Percentiles rank a stretch among this genome's conserved stretches.
These are phyloP conservation scores for Heliothis subflexa DNA, from an alignment of 1,140 invertebrate genomes.

Conservation along the genomic window DNA sequence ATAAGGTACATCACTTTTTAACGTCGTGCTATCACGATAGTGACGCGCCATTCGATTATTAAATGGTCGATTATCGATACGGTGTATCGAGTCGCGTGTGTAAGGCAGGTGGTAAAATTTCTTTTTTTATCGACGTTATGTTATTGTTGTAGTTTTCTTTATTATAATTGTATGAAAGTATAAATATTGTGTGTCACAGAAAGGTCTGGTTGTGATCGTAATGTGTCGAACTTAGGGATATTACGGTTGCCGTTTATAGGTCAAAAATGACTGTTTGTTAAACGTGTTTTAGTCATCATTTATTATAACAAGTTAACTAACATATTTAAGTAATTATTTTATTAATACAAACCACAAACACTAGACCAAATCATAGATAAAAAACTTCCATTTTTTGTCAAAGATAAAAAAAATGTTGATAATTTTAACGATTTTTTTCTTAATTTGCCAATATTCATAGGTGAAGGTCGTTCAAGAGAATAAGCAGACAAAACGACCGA, in stretches of 20 bases:
- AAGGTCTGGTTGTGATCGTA: conserved; percentile 28
- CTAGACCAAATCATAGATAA: too few species aligned
- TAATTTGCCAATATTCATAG: background rate
- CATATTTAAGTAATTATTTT: background rate
- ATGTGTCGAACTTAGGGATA: conserved; percentile 9
- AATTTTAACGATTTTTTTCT: background rate
- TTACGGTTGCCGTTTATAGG: background rate
- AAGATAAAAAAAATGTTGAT: background rate
- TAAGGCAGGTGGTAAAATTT: conserved; percentile 54
- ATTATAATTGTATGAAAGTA: conserved; percentile 40
- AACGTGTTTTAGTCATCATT: background rate
- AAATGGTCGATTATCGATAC: conserved; percentile 57
- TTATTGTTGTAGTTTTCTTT: conserved; percentile 52
- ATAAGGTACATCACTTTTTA: conserved; percentile 59
- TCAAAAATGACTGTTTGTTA: background rate
- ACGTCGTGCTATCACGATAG: conserved; percentile 59
- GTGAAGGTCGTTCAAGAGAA: background rate
- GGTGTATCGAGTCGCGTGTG: conserved; percentile 63
- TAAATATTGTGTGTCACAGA: conserved; percentile 30
- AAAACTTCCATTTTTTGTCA: too few species aligned
- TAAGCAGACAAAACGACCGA: background rate
- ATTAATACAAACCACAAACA: too few species aligned
- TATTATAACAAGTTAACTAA: background rate
- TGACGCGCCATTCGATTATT: conserved; percentile 53
- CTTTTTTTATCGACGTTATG: conserved; percentile 41